Conservation (phyloP, 2,797 vertebrate species). For the Leptodactylus fallax region DNA sequence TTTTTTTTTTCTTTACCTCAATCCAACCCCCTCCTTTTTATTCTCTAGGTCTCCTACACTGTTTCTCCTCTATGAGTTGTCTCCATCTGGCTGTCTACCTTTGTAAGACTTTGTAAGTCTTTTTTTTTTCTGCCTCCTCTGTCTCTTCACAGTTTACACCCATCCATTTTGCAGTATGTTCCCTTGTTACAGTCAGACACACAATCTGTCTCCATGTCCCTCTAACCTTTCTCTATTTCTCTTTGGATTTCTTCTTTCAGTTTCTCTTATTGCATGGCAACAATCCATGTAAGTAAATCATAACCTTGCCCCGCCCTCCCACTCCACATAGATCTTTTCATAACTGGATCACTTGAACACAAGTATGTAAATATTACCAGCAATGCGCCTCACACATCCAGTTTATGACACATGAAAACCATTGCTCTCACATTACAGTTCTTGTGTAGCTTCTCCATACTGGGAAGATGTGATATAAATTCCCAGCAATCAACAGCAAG, state of each 20-base stretch:
- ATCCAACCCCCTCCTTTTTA: not conserved
- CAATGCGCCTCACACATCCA: conserved; percentile 12
- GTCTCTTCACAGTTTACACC: not conserved
- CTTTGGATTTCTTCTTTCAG: not conserved
- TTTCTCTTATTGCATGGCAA: conserved; percentile 6
- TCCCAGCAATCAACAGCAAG: conserved; percentile 21
- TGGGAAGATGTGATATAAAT: conserved; percentile 28
- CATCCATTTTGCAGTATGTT: not conserved
- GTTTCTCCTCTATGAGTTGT: not conserved
- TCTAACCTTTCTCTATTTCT: not conserved
- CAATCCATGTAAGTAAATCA: conserved; percentile 26
- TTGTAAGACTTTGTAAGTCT: no score
- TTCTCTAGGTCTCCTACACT: not conserved
- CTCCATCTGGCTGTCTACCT: no score
- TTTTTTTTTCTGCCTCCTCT: not conserved
- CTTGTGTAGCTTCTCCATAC: conserved; percentile 12
- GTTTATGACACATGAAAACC: conserved; percentile 23
- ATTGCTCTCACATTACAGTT: conserved; percentile 46
- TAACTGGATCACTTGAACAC: conserved; percentile 44
- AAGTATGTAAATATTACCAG: conserved; percentile 41
- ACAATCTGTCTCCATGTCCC: not conserved
- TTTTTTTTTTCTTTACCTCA: not conserved
- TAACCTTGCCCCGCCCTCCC: not conserved
- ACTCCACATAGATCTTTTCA: conserved; percentile 23
- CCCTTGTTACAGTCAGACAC: no score